A percentile compares a stretch with the other conserved stretches of the same genome.
Evolutionary conservation across 2,113 vertebrate genomes (phyloP).

Genomic region (Paratilapia polleni): DNA sequence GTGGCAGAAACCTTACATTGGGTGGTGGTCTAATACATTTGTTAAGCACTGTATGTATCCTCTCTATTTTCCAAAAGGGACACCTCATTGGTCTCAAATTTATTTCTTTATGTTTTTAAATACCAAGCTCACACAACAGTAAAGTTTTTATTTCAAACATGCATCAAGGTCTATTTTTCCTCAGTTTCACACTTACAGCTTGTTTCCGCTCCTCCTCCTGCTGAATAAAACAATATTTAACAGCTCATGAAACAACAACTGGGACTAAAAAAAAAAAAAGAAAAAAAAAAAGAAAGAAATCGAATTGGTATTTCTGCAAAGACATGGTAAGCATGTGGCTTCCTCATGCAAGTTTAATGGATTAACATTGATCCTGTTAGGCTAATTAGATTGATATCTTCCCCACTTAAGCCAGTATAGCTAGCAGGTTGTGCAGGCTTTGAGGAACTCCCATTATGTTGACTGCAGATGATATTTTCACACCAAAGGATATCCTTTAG

Average conservation of each 20-base stretch:
- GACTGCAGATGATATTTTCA: constrained; percentile 13
- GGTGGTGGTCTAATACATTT: no score
- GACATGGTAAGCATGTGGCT: constrained; percentile 28
- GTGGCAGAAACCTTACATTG: no score
- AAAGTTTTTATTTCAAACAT: constrained; percentile 14
- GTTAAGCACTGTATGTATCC: no score
- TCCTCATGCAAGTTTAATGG: constrained; percentile 59
- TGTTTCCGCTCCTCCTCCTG: constrained; percentile 92
- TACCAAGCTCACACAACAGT: neutral
- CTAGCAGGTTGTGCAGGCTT: constrained; percentile 44
- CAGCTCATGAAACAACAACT: constrained; percentile 38
- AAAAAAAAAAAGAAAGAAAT: constrained; percentile 5
- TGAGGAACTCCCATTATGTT: constrained; percentile 17
- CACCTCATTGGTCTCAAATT: neutral
- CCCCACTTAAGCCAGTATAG: constrained; percentile 35
- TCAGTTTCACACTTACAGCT: constrained; percentile 83
- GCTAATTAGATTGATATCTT: constrained; percentile 65
- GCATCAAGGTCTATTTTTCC: constrained; percentile 1
- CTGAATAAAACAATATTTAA: constrained; percentile 76
- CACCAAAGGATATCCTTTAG: constrained; percentile 11
- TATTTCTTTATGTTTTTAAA: neutral
- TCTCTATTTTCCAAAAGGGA: neutral
- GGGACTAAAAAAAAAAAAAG: neutral
- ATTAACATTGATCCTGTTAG: constrained; percentile 62
- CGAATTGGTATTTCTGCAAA: constrained; percentile 13